These are phyloP conservation scores for Pyrrhia umbra DNA, from an alignment of 2,888 invertebrate genomes.

Conservation along the genomic window DNA sequence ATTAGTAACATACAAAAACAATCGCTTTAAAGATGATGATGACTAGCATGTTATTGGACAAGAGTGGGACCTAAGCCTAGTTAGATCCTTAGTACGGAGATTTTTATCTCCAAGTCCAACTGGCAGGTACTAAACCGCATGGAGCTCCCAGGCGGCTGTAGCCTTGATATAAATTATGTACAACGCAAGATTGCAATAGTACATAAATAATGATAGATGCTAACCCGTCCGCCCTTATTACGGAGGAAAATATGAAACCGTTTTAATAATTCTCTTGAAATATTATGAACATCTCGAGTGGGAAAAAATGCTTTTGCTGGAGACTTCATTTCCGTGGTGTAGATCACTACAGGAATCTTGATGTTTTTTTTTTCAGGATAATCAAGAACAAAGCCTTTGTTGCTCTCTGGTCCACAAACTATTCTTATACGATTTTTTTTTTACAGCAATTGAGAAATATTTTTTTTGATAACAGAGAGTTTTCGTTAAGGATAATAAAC, in stretches of 20 bases:
- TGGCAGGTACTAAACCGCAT: slow-evolving; percentile 22
- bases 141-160: slow-evolving; percentile 28
- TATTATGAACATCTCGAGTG: not conserved
- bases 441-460: no score
- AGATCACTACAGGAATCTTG: not conserved
- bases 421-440: no score
- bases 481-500: no score
- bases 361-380: not conserved
- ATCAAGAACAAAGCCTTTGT: no score
- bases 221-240: slow-evolving; percentile 35
- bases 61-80: no score
- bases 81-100: not conserved
- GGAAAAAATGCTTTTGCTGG: not conserved
- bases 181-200: slow-evolving; percentile 35
- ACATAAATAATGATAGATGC: slow-evolving; percentile 46
- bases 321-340: not conserved
- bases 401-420: no score
- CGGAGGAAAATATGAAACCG: slow-evolving; percentile 25
- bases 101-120: slow-evolving; percentile 16
- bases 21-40: no score
- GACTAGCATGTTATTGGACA: no score
- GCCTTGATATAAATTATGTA: slow-evolving; percentile 31
- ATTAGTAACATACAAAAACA: no score
- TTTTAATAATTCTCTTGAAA: slow-evolving; percentile 27
- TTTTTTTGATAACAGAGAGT: no score